phyloP scores from a whole-genome alignment of 1,140 invertebrate species.

The Littorina saxatilis region DNA sequence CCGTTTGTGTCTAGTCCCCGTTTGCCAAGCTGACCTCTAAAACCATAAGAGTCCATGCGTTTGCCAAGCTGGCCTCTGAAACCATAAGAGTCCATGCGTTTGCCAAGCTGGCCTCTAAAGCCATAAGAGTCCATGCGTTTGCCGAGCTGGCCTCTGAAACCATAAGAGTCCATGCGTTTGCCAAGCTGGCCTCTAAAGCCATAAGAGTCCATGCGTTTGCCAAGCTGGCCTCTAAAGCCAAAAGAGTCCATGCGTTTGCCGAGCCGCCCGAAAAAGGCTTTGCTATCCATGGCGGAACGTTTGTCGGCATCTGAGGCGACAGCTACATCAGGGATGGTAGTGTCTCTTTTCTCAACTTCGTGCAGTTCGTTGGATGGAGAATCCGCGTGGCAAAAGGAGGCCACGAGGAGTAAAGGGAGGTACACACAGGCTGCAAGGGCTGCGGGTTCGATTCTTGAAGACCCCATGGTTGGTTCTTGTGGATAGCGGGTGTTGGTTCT shows the following conservation, averaged over 20 bases:
- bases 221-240: conserved; percentile 26
- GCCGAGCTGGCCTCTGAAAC: conserved; percentile 18
- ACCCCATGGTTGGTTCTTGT: not conserved
- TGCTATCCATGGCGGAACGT: not conserved
- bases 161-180: conserved; percentile 10
- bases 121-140: not conserved
- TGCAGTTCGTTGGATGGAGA: not conserved
- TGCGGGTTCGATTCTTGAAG: not conserved
- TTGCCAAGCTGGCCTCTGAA: not conserved
- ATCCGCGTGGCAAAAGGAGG: not conserved
- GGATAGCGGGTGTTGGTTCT: no score
- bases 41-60: not conserved
- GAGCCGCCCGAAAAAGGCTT: conserved; percentile 12
- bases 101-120: conserved; percentile 5
- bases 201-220: conserved; percentile 23
- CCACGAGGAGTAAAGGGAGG: not conserved
- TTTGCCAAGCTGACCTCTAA: conserved; percentile 28
- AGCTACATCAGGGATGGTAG: not conserved
- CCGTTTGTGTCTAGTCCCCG: not conserved
- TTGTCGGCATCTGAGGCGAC: not conserved
- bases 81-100: not conserved
- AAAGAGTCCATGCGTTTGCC: conserved; percentile 32
- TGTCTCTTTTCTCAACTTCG: not conserved
- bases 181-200: not conserved
- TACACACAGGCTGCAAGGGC: not conserved